Conservation (phyloP, 2,888 invertebrate genomes). For the Nyleta sp. region DNA sequence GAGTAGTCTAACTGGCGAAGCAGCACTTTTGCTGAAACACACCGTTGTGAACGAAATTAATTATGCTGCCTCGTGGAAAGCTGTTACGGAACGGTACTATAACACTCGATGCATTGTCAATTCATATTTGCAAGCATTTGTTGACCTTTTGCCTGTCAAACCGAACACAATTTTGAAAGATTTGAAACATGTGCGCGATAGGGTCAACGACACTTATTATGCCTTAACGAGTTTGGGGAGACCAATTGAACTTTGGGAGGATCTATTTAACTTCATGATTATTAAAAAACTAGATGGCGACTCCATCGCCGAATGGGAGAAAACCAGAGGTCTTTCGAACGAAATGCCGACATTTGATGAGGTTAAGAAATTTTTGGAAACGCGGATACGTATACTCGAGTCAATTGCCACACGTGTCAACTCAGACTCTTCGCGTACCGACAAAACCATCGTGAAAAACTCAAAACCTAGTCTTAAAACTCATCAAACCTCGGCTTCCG, state of each 20-base stretch:
- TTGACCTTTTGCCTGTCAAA: neutral
- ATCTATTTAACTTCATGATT: neutral
- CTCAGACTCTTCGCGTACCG: too few relatives aligned
- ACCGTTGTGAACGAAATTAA: slow-evolving; percentile 1
- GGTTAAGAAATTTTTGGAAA: neutral
- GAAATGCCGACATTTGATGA: neutral
- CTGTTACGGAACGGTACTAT: neutral
- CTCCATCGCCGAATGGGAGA: neutral
- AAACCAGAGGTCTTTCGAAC: neutral
- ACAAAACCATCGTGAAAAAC: neutral
- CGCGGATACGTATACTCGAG: neutral
- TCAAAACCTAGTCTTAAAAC: neutral
- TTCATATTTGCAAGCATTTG: neutral
- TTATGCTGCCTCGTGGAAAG: slow-evolving; percentile 11
- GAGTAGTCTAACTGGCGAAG: slow-evolving; percentile 6
- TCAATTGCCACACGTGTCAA: neutral
- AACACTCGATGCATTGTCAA: neutral
- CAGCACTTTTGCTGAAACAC: slow-evolving; percentile 1
- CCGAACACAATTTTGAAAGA: neutral
- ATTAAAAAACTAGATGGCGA: neutral
- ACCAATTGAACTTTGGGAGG: neutral
- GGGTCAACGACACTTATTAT: neutral
- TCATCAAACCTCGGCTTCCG: neutral
- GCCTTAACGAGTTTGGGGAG: neutral
- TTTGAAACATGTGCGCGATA: neutral